Conservation (phyloP, 2,888 invertebrate species). For the Drosophila ustulata region DNA sequence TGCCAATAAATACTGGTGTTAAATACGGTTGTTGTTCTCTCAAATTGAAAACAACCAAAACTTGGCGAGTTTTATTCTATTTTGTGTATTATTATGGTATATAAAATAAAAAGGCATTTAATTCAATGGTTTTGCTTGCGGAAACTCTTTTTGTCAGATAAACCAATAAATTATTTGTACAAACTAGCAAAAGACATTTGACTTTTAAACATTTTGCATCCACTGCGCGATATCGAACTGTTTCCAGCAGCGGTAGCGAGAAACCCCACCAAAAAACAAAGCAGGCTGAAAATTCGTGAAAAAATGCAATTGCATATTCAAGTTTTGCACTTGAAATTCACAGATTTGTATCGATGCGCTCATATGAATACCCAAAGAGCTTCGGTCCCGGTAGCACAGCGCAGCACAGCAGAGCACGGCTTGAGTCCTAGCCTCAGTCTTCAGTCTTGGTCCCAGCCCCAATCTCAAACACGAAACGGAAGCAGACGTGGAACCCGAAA, state of each 20-base stretch:
- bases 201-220: slow-evolving; percentile 18
- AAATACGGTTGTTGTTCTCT: neutral
- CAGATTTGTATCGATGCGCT: slow-evolving; percentile 75
- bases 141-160: neutral
- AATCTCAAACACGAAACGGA: slow-evolving; percentile 61
- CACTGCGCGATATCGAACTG: slow-evolving; percentile 30
- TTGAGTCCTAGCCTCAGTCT: neutral
- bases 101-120: too few relatives aligned
- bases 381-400: slow-evolving; percentile 37
- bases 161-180: slow-evolving; percentile 7
- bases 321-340: slow-evolving; percentile 81
- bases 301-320: slow-evolving; percentile 79
- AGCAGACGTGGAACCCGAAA: slow-evolving; percentile 56
- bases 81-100: too few relatives aligned
- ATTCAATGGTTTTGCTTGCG: neutral
- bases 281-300: slow-evolving; percentile 42
- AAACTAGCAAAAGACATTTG: slow-evolving; percentile 14
- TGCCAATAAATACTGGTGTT: neutral
- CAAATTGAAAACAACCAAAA: neutral
- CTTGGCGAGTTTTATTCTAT: too few relatives aligned
- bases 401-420: slow-evolving; percentile 8
- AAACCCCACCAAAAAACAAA: neutral
- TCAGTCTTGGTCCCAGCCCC: neutral
- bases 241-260: slow-evolving; percentile 40
- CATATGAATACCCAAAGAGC: slow-evolving; percentile 73